Conservation (phyloP, 2,888 invertebrate species). For the Melanophora roralis region DNA sequence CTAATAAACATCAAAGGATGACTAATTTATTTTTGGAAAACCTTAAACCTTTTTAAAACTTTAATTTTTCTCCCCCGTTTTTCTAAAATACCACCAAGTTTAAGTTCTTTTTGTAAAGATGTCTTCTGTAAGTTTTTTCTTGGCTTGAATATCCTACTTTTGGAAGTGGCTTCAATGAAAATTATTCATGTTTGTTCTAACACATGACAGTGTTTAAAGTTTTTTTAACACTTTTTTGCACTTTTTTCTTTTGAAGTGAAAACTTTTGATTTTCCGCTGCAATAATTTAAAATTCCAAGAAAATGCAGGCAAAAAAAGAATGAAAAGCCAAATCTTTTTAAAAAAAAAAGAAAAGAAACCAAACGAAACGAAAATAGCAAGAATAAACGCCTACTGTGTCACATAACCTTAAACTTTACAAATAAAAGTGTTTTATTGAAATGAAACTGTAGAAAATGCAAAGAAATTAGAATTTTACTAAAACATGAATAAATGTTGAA, state of each 20-base stretch:
- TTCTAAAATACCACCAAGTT: too few species aligned
- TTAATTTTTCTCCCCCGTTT: too few species aligned
- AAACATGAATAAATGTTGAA: constrained; percentile 48
- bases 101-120: too few species aligned
- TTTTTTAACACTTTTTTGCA: background rate
- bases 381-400: constrained; percentile 58
- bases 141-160: background rate
- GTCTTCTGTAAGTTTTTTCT: too few species aligned
- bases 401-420: constrained; percentile 44
- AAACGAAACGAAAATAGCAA: background rate
- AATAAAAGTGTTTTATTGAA: constrained; percentile 55
- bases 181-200: constrained; percentile 24
- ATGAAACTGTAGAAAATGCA: constrained; percentile 33
- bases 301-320: background rate
- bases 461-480: constrained; percentile 16
- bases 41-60: too few species aligned
- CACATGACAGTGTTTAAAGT: background rate
- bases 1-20: too few species aligned
- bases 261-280: constrained; percentile 59
- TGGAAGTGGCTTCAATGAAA: constrained; percentile 7
- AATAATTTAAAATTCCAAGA: constrained; percentile 47
- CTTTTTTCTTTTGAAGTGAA: constrained; percentile 45
- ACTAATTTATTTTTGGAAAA: too few species aligned
- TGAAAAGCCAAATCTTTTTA: background rate
- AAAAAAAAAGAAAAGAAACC: background rate